Evolutionary conservation across 2,113 vertebrate genomes (phyloP).

Genomic region (Martes martes): DNA sequence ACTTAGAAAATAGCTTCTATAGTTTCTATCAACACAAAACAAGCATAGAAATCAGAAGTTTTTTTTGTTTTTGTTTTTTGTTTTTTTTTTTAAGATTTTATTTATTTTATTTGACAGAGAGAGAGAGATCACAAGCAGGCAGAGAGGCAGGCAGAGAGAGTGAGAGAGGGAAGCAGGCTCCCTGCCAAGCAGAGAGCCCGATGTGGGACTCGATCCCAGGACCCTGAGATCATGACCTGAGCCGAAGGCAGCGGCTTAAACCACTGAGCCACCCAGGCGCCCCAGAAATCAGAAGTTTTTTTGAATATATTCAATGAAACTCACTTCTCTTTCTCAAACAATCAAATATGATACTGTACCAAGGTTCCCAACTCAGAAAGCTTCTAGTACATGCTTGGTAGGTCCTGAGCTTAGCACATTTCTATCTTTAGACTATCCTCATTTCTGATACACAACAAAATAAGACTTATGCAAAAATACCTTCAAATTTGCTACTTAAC

Average conservation of each 20-base stretch:
- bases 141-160: too few relatives aligned
- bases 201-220: too few relatives aligned
- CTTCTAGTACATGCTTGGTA: background rate
- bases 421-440: background rate
- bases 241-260: too few relatives aligned
- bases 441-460: background rate
- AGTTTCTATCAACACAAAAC: constrained; percentile 14
- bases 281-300: background rate
- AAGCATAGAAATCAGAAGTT: background rate
- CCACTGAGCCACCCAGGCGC: too few relatives aligned
- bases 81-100: too few relatives aligned
- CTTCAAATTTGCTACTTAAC: background rate
- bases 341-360: background rate
- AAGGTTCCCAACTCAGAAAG: background rate
- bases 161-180: too few relatives aligned
- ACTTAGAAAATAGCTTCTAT: constrained; percentile 37
- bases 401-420: background rate
- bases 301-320: constrained; percentile 24
- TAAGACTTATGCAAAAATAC: background rate
- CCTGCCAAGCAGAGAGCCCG: too few relatives aligned
- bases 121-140: too few relatives aligned
- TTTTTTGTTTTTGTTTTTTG: too few relatives aligned
- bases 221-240: too few relatives aligned
- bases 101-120: too few relatives aligned
- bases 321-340: background rate